Conservation (phyloP, 2,797 vertebrate genomes). For the Lacerta agilis region DNA sequence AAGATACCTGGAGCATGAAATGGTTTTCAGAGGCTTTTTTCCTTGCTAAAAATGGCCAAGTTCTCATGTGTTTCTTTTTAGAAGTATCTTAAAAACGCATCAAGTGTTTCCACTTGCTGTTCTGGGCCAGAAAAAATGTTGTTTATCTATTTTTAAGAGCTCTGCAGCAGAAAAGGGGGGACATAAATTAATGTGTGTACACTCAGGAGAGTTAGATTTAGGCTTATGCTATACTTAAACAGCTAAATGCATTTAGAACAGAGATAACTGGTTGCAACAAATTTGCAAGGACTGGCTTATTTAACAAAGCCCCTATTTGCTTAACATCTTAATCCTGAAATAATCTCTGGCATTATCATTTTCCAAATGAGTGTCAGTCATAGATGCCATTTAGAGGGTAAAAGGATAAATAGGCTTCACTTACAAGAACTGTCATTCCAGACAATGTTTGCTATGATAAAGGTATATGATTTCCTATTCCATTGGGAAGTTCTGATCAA, state of each 20-base stretch:
- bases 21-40: constrained; percentile 79
- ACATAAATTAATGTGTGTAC: constrained; percentile 54
- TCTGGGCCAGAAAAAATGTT: constrained; percentile 60
- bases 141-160: constrained; percentile 66
- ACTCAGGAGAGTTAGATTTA: neutral
- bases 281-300: constrained; percentile 48
- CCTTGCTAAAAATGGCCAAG: constrained; percentile 79
- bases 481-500: neutral
- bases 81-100: constrained; percentile 72
- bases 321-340: constrained; percentile 60
- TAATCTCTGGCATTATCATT: constrained; percentile 60
- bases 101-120: constrained; percentile 44
- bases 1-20: constrained; percentile 76
- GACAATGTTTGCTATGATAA: neutral
- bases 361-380: constrained; percentile 55
- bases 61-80: constrained; percentile 78
- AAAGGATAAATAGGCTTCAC: constrained; percentile 57
- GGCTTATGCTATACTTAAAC: constrained; percentile 26
- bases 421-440: constrained; percentile 45
- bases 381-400: constrained; percentile 55
- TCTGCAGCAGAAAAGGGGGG: constrained; percentile 39
- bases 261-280: constrained; percentile 63
- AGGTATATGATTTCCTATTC: neutral
- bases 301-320: constrained; percentile 52
- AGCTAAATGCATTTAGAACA: constrained; percentile 52